Evolutionary conservation across 2,888 invertebrate species (phyloP).

Genomic region (Drosophila colorata): DNA sequence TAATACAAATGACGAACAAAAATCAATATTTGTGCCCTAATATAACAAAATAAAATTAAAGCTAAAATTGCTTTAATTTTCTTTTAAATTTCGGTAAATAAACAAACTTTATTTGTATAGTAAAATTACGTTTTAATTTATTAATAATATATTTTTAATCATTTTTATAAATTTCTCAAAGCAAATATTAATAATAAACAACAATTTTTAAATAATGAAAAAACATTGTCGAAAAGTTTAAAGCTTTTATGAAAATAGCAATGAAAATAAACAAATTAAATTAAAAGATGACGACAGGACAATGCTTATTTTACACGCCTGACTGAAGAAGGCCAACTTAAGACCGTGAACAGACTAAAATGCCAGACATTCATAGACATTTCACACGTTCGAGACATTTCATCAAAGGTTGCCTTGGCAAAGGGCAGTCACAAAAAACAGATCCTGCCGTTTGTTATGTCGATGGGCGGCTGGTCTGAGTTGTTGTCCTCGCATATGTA

Average conservation of each 20-base stretch:
- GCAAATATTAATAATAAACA: too few relatives aligned
- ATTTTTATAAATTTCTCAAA: too few relatives aligned
- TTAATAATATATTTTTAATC: too few relatives aligned
- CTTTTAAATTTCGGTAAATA: too few relatives aligned
- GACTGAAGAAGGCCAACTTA: conserved; percentile 38
- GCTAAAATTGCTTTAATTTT: too few relatives aligned
- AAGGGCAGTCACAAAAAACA: conserved; percentile 50
- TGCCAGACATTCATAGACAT: conserved; percentile 34
- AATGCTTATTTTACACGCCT: conserved; percentile 37
- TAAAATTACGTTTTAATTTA: too few relatives aligned
- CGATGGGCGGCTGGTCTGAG: conserved; percentile 53
- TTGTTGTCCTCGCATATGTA: conserved; percentile 47
- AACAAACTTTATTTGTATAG: too few relatives aligned
- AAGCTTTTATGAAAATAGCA: conserved; percentile 2
- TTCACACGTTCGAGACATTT: conserved; percentile 53
- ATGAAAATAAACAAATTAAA: conserved; percentile 51
- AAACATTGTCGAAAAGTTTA: neutral
- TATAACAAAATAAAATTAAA: too few relatives aligned
- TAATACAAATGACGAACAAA: too few relatives aligned
- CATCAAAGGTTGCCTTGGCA: conserved; percentile 71
- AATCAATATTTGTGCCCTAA: too few relatives aligned
- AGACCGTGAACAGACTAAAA: conserved; percentile 25
- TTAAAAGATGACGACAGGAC: conserved; percentile 42
- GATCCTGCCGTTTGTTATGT: conserved; percentile 69
- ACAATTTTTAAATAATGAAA: neutral